Base-by-base conservation (phyloP, 2,888 invertebrate genomes). In the Sesia bembeciformis region DNA sequence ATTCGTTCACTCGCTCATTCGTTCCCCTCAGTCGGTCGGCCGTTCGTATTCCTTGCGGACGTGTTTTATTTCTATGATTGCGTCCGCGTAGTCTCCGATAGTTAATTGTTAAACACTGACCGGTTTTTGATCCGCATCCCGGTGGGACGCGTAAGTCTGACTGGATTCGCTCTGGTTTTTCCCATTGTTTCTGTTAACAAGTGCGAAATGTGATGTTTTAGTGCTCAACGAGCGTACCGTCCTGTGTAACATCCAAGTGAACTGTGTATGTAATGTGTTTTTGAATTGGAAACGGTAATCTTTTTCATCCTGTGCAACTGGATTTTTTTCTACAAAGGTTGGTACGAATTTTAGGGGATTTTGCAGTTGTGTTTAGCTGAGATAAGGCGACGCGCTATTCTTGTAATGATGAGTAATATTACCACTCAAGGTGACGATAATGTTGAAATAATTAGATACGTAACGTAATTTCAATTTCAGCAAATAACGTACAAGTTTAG, bases 121-220 rank as follows among this genome's bases (percentile, higher is more conserved):
- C 72, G 60, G 69, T 75, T 69, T 62, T 59, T 66, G 72, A 76
- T 23, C 68, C 72, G 66, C 72, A 66, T 66, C 64, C 69, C 69
- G 59, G 65, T 67, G 65, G 63, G 66, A 67, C 65, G 58, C 59
- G 67, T 61, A 63, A 62, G 64, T 66, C 63, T 62, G 72, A 76
- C 78, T 76, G 80, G 75, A 82, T 80, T 63, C 67, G 70, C 65
- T 73, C 68, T 69, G 73, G 73, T 74, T 72, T 65, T 68, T 67
- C 61, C 60, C 69, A 73, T 79, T 78, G 77, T 80, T 83, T 76
- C 71, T 70, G 72, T 76, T 70, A 69, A 70, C 72, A 73, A 82
- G 87, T 87, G 87, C 83, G 84, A 87, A 86, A 87, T 87, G 88
- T 89, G 88, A 88, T 83, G 80, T 83, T 82, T 73, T 85, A 82